Base-by-base conservation (phyloP, 2,888 invertebrate species). In the Meliscaeva auricollis region DNA sequence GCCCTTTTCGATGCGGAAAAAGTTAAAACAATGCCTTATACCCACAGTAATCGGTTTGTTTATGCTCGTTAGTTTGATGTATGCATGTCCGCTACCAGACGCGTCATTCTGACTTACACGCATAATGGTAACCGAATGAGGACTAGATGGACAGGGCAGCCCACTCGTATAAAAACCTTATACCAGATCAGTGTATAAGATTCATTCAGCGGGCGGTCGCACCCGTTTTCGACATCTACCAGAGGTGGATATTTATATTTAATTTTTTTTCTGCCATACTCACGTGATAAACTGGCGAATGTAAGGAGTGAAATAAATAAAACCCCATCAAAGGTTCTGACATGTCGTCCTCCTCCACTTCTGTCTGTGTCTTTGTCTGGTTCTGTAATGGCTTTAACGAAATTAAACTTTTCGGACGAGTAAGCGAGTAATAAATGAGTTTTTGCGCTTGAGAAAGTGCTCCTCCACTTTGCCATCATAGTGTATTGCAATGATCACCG, bases 341-440 rank as follows among this genome's bases (percentile, higher is more conserved):
- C 80, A 80, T 79, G 75, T 80, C 75, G 66, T 62, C 50, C 20
- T 66, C 35, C 32, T 79, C 79, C 54, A 75, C 74, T 68, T 74
- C 52, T 17, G 44, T 38, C 48, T 32, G 20, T 44, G 32, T 32
- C 38, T 15, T 48, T 32, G 8, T 41, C 41, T 52, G 17, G 17
- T 66, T 60, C 58, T 52, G 15, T 62, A 52, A 46, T 56, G 68
- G 73, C 70, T 70, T 75, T 75, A 79, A 84, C 72, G 66, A 58
- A 84, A 84, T 84, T 84, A 84, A 84, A 84, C 80, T 84, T 84
- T 84, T 84, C 84, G 84, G 80, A 80, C 84, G 80, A 84, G 79
- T 84, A 84, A 84, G 52, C 75, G 84, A 22, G 75, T 84, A 84
- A 84, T 84, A 84, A 84, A 84, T 84, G 84, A 84, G 79, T 84